Evolutionary conservation across 2,888 invertebrate genomes (phyloP).

Genomic region (Mesochorus sp.): DNA sequence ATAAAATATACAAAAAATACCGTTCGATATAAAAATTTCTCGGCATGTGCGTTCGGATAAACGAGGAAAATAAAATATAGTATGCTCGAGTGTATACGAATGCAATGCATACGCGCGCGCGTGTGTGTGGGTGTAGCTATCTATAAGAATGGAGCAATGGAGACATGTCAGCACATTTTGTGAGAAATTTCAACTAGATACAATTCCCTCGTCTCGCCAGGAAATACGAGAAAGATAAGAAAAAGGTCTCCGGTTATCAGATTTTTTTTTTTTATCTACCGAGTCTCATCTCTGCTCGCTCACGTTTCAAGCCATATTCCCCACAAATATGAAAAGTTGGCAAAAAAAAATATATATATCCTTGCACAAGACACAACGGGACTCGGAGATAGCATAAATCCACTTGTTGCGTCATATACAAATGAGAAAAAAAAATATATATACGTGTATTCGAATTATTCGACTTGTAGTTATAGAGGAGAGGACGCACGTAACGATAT

Average conservation of each 20-base stretch:
- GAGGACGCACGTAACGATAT: slow-evolving; percentile 4
- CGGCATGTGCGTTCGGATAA: too few relatives aligned
- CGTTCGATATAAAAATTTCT: too few relatives aligned
- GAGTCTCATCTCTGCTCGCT: background rate
- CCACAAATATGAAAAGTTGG: too few relatives aligned
- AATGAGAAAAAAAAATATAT: background rate
- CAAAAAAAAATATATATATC: too few relatives aligned
- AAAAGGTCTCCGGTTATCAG: slow-evolving; percentile 37
- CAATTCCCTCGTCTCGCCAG: slow-evolving; percentile 18
- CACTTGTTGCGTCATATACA: slow-evolving; percentile 18
- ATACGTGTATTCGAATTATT: background rate
- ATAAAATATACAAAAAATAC: background rate
- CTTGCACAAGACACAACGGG: background rate
- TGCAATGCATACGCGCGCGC: background rate
- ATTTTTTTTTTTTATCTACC: slow-evolving; percentile 1
- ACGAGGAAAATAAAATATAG: too few relatives aligned
- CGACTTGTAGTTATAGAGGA: background rate
- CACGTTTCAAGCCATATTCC: too few relatives aligned
- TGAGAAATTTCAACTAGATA: slow-evolving; percentile 43
- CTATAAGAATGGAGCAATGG: slow-evolving; percentile 6
- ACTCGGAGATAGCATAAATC: background rate
- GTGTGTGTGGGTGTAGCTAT: background rate
- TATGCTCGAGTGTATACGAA: too few relatives aligned
- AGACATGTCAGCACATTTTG: slow-evolving; percentile 6
- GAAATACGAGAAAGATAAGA: slow-evolving; percentile 44